These are phyloP conservation scores for Gouania willdenowi DNA, from an alignment of 2,797 vertebrate genomes.

Conservation along the genomic window DNA sequence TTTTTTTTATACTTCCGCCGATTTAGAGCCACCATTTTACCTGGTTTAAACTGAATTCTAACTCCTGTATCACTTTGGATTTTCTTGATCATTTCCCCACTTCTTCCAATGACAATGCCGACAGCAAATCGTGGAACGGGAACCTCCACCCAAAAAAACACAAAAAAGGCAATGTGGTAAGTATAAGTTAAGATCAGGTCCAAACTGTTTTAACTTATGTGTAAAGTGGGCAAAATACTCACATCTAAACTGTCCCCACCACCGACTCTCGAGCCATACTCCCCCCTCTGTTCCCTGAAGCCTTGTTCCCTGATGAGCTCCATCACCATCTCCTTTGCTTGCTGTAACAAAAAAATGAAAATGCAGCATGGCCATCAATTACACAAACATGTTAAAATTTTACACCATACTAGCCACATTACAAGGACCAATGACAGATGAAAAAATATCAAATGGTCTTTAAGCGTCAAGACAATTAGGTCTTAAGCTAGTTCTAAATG, in stretches of 20 bases:
- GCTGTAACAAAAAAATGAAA: too few species aligned
- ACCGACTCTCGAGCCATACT: constrained; percentile 93
- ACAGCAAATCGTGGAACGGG: constrained; percentile 97
- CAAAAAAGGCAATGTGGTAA: too few species aligned
- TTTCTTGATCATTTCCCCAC: constrained; percentile 99
- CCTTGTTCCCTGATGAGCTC: constrained; percentile 98
- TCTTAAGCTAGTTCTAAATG: too few species aligned
- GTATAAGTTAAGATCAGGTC: not conserved
- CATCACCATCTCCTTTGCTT: constrained; percentile 99
- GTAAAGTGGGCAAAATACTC: constrained; percentile 70
- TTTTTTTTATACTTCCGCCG: not conserved
- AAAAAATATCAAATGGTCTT: too few species aligned
- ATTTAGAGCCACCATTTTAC: constrained; percentile 66
- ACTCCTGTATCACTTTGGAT: constrained; percentile 99
- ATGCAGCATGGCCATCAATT: too few species aligned
- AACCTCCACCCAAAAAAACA: constrained; percentile 85
- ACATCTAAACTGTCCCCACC: constrained; percentile 90
- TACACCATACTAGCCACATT: too few species aligned
- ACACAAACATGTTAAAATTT: too few species aligned
- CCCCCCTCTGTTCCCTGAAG: constrained; percentile 95
- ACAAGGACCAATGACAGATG: too few species aligned
- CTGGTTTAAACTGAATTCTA: constrained; percentile 98
- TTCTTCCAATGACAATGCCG: constrained; percentile 97
- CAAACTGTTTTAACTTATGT: rapidly evolving
- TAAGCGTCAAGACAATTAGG: too few species aligned